Conservation (phyloP, 2,797 vertebrate species). For the Gallinago stenura region DNA sequence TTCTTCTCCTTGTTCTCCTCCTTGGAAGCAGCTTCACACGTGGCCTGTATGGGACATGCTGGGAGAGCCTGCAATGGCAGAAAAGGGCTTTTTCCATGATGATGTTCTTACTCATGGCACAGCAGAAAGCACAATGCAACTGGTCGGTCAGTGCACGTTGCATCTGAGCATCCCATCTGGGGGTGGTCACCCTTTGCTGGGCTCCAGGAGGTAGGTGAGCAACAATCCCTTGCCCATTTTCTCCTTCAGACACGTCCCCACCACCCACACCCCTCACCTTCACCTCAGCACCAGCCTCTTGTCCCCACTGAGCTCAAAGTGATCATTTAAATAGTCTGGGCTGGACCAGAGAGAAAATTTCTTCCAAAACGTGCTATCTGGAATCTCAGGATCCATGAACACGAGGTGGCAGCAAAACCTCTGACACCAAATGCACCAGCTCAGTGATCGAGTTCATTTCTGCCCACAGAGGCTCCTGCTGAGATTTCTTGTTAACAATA, state of each 20-base stretch:
- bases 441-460: background rate
- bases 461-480: background rate
- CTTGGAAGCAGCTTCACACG: slow-evolving; percentile 96
- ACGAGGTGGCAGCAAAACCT: slow-evolving; percentile 74
- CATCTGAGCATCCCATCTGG: background rate
- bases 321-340: background rate
- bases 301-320: background rate
- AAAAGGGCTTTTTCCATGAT: background rate
- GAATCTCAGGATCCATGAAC: background rate
- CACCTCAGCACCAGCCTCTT: background rate
- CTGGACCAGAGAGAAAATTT: background rate
- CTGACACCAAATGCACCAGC: background rate
- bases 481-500: background rate
- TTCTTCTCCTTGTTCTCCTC: slow-evolving; percentile 99
- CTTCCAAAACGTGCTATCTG: accelerated
- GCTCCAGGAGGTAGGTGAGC: background rate
- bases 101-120: background rate
- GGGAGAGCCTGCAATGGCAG: slow-evolving; percentile 87
- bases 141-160: accelerated
- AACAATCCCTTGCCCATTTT: background rate
- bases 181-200: no score
- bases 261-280: background rate
- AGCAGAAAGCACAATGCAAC: background rate
- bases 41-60: slow-evolving; percentile 95
- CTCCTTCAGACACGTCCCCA: accelerated